Percentiles rank a stretch among this genome's conserved stretches.
Conservation (phyloP, 2,113 vertebrate genomes). For the Mugil cephalus region DNA sequence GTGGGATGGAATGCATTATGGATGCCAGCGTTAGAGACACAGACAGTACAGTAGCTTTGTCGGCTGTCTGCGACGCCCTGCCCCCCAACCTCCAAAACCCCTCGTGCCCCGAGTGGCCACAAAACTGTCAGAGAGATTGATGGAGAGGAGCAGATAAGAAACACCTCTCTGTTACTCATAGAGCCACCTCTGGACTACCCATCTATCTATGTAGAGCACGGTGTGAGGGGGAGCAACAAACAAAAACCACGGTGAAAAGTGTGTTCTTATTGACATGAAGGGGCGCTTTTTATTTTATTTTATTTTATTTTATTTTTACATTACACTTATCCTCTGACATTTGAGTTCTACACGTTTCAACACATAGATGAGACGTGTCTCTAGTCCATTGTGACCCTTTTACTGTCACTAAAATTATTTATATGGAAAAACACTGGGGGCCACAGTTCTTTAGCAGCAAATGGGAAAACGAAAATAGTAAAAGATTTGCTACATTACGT, state of each 20-base stretch:
- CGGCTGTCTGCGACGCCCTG: constrained; percentile 10
- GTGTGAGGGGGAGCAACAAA: not conserved
- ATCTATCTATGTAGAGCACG: constrained; percentile 3
- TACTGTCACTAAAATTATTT: no score
- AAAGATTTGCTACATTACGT: no score
- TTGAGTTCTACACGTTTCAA: not conserved
- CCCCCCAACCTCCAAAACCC: not conserved
- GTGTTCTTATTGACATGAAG: constrained; percentile 1
- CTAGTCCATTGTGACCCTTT: constrained; percentile 5
- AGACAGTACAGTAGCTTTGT: constrained; percentile 1
- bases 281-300: no score
- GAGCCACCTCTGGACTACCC: constrained; percentile 30
- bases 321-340: not conserved
- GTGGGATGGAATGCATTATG: constrained; percentile 25
- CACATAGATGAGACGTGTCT: constrained; percentile 2
- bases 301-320: no score
- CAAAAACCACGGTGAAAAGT: not conserved
- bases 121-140: constrained; percentile 57
- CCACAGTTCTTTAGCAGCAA: no score
- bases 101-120: constrained; percentile 25
- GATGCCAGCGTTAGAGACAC: not conserved
- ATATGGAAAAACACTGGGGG: no score
- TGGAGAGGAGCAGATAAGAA: constrained; percentile 23
- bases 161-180: constrained; percentile 31
- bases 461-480: no score